Conservation (phyloP, 2,888 invertebrate genomes). For the Oxyscelio sp. region DNA sequence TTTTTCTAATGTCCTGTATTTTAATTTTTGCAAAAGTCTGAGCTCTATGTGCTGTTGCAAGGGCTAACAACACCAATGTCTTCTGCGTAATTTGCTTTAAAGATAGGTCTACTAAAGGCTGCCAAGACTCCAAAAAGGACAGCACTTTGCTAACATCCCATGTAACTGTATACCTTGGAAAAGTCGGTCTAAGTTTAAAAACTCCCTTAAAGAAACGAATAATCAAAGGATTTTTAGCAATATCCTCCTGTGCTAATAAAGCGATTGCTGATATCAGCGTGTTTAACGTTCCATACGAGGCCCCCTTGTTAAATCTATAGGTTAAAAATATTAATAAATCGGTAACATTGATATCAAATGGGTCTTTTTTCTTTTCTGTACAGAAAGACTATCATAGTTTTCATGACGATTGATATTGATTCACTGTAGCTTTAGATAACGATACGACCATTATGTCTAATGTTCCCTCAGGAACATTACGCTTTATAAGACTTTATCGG, state of each 20-base stretch:
- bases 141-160: conserved; percentile 28
- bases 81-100: neutral
- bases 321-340: neutral
- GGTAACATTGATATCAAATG: neutral
- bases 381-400: neutral
- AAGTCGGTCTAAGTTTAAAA: too few species aligned
- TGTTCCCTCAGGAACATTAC: neutral
- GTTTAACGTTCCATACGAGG: conserved; percentile 3
- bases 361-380: neutral
- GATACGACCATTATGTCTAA: conserved; percentile 4
- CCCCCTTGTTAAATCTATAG: neutral
- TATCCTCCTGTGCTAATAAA: neutral
- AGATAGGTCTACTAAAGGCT: too few species aligned
- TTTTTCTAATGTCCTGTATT: neutral
- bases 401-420: neutral
- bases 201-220: neutral
- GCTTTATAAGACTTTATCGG: neutral
- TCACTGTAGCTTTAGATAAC: neutral
- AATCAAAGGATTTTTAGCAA: neutral
- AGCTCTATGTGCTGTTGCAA: conserved; percentile 8
- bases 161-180: conserved; percentile 5
- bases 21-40: conserved; percentile 7
- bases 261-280: conserved; percentile 1
- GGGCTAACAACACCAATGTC: neutral
- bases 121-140: neutral